Evolutionary conservation across 2,888 invertebrate genomes (phyloP).

Genomic region (Drosophila prostipennis): DNA sequence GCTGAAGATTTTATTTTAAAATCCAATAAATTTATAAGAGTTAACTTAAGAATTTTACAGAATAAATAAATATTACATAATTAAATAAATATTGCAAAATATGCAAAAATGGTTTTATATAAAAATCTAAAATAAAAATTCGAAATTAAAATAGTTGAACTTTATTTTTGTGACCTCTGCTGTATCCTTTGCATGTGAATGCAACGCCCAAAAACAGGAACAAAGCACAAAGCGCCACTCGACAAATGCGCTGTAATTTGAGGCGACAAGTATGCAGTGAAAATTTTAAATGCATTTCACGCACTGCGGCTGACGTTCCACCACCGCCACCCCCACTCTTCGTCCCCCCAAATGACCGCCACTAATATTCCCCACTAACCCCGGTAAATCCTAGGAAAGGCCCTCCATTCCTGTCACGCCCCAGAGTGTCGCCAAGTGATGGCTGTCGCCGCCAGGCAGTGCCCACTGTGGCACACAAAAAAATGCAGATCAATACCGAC

Average conservation of each 20-base stretch:
- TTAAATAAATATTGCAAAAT: no score
- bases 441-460: conserved; percentile 24
- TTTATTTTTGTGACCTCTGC: neutral
- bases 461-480: conserved; percentile 12
- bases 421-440: conserved; percentile 61
- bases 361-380: conserved; percentile 1
- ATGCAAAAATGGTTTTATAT: neutral
- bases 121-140: neutral
- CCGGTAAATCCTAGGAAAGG: conserved; percentile 28
- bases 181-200: neutral
- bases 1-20: no score
- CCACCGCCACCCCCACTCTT: neutral
- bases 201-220: conserved; percentile 14
- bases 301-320: conserved; percentile 62
- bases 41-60: no score
- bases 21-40: no score
- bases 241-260: conserved; percentile 62
- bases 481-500: neutral
- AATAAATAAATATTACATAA: neutral
- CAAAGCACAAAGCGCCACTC: conserved; percentile 52
- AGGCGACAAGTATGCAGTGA: conserved; percentile 68
- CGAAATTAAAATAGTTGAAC: no score
- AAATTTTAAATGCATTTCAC: conserved; percentile 74
- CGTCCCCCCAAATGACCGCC: neutral
- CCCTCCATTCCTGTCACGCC: conserved; percentile 27